These are phyloP conservation scores for Chrysemys picta DNA, from an alignment of 2,113 vertebrate genomes.

Conservation along the genomic window DNA sequence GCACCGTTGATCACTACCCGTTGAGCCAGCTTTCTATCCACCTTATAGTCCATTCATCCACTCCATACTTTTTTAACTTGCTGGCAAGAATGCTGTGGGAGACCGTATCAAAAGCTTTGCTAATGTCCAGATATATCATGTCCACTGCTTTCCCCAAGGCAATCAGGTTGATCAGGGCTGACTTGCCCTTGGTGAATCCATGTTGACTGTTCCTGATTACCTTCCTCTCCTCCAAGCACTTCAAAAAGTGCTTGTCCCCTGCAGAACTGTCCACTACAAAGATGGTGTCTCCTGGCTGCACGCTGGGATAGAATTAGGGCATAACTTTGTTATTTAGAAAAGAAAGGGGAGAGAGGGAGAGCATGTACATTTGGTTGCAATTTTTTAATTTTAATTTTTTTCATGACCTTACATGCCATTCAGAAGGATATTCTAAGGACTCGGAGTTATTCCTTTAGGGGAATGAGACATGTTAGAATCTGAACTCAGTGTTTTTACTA, in stretches of 20 bases:
- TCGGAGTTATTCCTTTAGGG: background rate
- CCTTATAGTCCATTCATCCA: too few species aligned
- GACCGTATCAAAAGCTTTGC: too few species aligned
- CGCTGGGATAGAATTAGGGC: background rate
- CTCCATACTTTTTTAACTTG: too few species aligned
- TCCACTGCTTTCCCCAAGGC: too few species aligned
- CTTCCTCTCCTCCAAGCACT: too few species aligned
- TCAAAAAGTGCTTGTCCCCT: background rate
- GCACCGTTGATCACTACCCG: too few species aligned
- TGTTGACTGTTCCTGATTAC: too few species aligned
- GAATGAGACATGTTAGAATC: background rate
- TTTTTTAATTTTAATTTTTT: background rate
- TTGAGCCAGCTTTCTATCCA: too few species aligned
- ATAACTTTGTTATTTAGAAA: background rate
- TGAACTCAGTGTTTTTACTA: background rate
- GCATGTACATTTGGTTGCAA: background rate
- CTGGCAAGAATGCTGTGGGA: too few species aligned
- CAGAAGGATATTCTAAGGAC: background rate
- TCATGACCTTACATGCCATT: background rate
- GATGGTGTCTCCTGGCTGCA: background rate
- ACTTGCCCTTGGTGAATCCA: too few species aligned
- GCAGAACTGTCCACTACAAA: background rate
- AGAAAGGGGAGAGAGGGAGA: background rate
- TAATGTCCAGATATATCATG: too few species aligned
- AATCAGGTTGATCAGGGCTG: too few species aligned